Conservation (phyloP, 2,797 vertebrate species). For the Lepus townsendii region DNA sequence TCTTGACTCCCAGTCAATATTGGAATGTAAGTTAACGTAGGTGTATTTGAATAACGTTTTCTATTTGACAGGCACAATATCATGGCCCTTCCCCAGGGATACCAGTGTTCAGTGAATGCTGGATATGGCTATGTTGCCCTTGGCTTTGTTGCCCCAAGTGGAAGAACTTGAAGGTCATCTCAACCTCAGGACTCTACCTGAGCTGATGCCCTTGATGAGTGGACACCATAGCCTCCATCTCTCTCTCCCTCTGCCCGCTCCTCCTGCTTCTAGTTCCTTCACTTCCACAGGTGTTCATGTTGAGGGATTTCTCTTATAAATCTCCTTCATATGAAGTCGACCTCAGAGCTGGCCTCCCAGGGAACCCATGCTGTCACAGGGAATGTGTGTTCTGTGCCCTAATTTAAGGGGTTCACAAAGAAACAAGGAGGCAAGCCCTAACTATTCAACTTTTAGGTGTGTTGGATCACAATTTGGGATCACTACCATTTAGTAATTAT, state of each 20-base stretch:
- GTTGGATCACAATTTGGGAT: neutral
- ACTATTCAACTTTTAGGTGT: neutral
- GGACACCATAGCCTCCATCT: fast-evolving
- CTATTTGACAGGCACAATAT: neutral
- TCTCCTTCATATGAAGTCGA: fast-evolving
- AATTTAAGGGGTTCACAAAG: neutral
- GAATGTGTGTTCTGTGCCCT: neutral
- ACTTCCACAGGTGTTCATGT: neutral
- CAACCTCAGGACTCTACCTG: fast-evolving
- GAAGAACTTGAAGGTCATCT: neutral
- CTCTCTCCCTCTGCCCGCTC: neutral
- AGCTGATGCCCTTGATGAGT: neutral
- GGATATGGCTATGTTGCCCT: neutral
- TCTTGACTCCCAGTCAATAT: neutral
- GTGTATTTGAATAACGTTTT: neutral
- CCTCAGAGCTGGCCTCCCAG: neutral
- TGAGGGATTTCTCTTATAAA: neutral
- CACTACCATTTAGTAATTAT: neutral
- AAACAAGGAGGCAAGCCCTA: fast-evolving
- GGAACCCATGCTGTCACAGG: neutral
- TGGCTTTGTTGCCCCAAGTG: neutral
- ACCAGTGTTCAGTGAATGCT: neutral
- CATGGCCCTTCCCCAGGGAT: neutral
- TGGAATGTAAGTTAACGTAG: neutral
- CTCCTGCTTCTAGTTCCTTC: neutral